phyloP scores from a whole-genome alignment of 2,888 invertebrate genomes.

The Tineola bisselliella region DNA sequence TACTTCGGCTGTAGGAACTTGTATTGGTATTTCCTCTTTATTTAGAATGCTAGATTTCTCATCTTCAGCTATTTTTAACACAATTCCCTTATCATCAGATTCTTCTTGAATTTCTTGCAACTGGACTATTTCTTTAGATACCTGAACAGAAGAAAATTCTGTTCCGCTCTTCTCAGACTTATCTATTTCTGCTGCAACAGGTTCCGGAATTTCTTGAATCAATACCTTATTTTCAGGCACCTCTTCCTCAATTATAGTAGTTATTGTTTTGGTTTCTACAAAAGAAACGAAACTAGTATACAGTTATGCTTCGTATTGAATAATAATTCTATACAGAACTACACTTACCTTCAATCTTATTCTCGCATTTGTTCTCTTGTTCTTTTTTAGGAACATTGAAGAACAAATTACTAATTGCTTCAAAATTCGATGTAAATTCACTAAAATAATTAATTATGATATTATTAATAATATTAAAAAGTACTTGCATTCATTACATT shows the following conservation, averaged over 20 bases:
- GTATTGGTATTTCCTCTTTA: too few species aligned
- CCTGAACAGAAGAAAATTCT: too few species aligned
- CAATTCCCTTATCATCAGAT: too few species aligned
- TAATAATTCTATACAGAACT: too few species aligned
- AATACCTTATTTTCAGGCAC: constrained; percentile 20
- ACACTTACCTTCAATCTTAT: constrained; percentile 27
- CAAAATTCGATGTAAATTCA: constrained; percentile 28
- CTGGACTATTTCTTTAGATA: neutral
- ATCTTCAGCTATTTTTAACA: too few species aligned
- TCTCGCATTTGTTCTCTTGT: constrained; percentile 23
- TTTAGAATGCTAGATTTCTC: too few species aligned
- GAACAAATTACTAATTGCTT: constrained; percentile 38
- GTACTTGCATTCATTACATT: too few species aligned
- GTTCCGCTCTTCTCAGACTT: too few species aligned
- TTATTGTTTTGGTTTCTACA: neutral
- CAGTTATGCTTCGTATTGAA: too few species aligned
- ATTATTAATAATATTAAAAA: neutral
- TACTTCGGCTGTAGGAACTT: too few species aligned
- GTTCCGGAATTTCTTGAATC: constrained; percentile 18
- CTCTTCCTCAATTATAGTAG: constrained; percentile 22
- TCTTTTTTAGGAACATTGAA: constrained; percentile 32
- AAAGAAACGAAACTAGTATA: too few species aligned
- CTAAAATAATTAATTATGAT: constrained; percentile 22
- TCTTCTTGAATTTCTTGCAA: neutral
- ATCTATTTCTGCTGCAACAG: constrained; percentile 15